Evolutionary conservation across 2,113 vertebrate species (phyloP), one percentile per base, ranked within the genome.

Genomic region (Spizaetus ornatus): DNA sequence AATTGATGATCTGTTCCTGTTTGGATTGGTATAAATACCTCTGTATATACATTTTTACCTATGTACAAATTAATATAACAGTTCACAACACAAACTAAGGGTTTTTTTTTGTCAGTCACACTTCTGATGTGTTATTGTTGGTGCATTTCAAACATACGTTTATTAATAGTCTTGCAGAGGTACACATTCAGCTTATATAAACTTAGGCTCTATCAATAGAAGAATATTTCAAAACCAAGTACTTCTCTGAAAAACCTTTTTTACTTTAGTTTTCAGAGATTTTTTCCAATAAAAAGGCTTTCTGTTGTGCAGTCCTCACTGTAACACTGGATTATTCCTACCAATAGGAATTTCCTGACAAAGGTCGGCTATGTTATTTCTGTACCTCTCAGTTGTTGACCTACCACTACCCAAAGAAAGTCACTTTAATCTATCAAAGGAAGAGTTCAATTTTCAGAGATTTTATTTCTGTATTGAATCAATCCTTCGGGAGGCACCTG

Each of bases 81-180:
- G 7, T 65, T 93, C 40, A 58, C 40, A 58, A 56, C 16, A 92
- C 19, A 78, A 82, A 50, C 6, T n/a, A 71, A 31, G 10, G 16
- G 3, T 0, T 0, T 5, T 27, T 27, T 84, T 81, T 72, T 32
- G 18, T 59, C 36, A 27, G 11, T 79, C 25, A 34, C 62, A n/a
- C 16, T 47, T 80, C 40, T 73, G 32, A 63, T 52, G 9, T 22
- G 29, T 40, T 82, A 20, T 19, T 62, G 13, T 34, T 66, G 23
- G 8, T 86, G 69, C 31, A 67, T 76, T 85, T 82, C 61, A 85
- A 91, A 52, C 11, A 56, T 15, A 52, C 11, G 4, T 85, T 84
- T 72, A 61, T 66, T 80, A 82, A 72, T 19, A 13, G 36, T 65
- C 11, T 77, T 92, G 27, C 21, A 93, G 81, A 82, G 14, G 9